Percentiles rank a stretch among this genome's conserved stretches.
phyloP scores from a whole-genome alignment of 1,140 invertebrate species.

The Hypsibius dujardini region DNA sequence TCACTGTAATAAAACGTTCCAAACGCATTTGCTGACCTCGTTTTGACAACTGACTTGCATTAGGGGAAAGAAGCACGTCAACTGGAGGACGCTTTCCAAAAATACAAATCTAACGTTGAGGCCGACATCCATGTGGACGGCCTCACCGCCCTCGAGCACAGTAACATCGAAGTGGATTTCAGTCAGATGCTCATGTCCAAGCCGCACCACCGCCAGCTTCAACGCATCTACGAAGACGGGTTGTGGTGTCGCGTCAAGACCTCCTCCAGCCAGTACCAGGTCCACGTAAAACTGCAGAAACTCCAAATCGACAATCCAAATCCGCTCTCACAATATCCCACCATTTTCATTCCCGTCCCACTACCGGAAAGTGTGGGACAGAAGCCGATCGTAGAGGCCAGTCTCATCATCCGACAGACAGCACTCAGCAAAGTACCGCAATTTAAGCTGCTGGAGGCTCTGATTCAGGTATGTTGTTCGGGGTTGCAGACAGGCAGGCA shows the following conservation, averaged over 20 bases:
- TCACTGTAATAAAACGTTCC: no score
- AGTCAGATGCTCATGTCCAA: slow-evolving; percentile 69
- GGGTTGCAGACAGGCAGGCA: no score
- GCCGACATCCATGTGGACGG: slow-evolving; percentile 6
- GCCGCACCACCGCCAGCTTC: slow-evolving; percentile 59
- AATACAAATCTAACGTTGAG: slow-evolving; percentile 4
- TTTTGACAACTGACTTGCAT: background rate
- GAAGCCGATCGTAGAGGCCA: background rate
- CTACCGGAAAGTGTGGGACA: slow-evolving; percentile 12
- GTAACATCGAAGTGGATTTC: slow-evolving; percentile 46
- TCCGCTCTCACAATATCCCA: slow-evolving; percentile 6
- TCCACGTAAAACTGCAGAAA: slow-evolving; percentile 11
- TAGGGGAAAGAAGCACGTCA: background rate
- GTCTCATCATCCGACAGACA: slow-evolving; percentile 1
- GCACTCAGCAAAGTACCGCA: background rate
- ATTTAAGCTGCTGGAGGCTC: slow-evolving; percentile 7
- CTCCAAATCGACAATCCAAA: slow-evolving; percentile 13
- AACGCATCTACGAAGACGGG: slow-evolving; percentile 42
- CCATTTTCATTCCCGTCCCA: background rate
- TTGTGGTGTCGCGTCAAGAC: slow-evolving; percentile 9
- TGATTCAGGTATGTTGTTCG: background rate
- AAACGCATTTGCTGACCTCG: no score
- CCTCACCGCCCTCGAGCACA: background rate
- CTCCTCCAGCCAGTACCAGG: slow-evolving; percentile 14
- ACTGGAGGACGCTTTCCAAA: slow-evolving; percentile 5